These are phyloP conservation scores for Pogonocichla stellata DNA, from an alignment of 2,113 vertebrate genomes.

Conservation along the genomic window DNA sequence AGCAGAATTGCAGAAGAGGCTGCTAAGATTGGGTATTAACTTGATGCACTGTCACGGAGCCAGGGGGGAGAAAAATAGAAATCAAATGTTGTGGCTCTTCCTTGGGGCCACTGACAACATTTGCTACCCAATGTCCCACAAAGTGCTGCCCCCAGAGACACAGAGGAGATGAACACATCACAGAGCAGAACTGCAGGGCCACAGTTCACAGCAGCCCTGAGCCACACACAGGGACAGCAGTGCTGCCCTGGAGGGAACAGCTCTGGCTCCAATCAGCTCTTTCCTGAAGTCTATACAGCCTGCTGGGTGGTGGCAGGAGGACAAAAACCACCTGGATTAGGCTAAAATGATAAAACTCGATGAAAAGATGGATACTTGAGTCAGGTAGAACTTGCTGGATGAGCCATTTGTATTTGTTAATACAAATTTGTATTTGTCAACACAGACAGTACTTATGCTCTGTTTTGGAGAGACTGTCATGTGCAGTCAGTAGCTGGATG, in stretches of 20 bases:
- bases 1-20: conserved; percentile 6
- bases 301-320: not conserved
- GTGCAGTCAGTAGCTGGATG: not conserved
- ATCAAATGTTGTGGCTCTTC: not conserved
- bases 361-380: not conserved
- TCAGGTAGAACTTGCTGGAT: not conserved
- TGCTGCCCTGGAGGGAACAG: not conserved
- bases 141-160: not conserved
- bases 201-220: not conserved
- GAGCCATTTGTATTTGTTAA: not conserved
- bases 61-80: not conserved
- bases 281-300: not conserved
- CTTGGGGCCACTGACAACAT: fast-evolving
- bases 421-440: not conserved
- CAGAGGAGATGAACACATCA: not conserved
- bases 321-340: not conserved
- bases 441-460: not conserved
- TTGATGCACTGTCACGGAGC: not conserved
- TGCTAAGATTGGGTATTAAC: not conserved
- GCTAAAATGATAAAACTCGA: not conserved
- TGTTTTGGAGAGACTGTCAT: not conserved
- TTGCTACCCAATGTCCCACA: not conserved
- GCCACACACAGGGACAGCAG: not conserved
- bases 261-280: not conserved
- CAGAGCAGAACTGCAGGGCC: not conserved